Evolutionary conservation across 2,113 vertebrate species (phyloP).

Genomic region (Scytalopus superciliaris): DNA sequence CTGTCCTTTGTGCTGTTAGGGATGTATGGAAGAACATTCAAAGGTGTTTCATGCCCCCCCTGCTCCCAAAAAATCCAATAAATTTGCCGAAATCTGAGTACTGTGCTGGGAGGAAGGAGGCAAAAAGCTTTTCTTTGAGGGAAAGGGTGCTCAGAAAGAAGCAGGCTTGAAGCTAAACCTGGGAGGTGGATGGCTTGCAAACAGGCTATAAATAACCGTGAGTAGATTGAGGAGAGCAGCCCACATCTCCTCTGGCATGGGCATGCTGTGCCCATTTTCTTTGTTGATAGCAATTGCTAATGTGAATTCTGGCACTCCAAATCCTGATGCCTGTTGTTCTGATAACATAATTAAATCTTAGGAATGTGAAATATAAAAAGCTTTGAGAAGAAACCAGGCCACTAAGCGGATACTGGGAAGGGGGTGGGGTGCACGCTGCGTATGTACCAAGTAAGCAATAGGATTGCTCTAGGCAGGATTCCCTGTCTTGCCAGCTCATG

Average conservation of each 20-base stretch:
- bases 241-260: constrained; percentile 58
- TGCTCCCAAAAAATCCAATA: background rate
- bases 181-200: constrained; percentile 45
- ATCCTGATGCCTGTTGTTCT: constrained; percentile 61
- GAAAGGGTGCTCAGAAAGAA: background rate
- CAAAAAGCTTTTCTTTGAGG: background rate
- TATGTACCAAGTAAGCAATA: background rate
- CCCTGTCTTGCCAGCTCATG: background rate
- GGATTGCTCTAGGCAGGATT: background rate
- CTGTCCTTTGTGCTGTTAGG: background rate
- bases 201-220: constrained; percentile 36
- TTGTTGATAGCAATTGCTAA: constrained; percentile 66
- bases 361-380: constrained; percentile 62
- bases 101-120: background rate
- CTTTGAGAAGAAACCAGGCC: constrained; percentile 42
- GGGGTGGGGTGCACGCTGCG: background rate
- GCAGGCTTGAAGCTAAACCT: constrained; percentile 25
- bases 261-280: constrained; percentile 67
- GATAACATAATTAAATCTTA: constrained; percentile 67
- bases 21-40: background rate
- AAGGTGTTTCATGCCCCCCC: background rate
- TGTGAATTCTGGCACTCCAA: constrained; percentile 63
- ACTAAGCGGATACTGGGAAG: background rate
- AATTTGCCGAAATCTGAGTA: background rate
- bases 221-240: constrained; percentile 59